Conservation (phyloP, 2,888 invertebrate genomes). For the Geotrupes spiniger region DNA sequence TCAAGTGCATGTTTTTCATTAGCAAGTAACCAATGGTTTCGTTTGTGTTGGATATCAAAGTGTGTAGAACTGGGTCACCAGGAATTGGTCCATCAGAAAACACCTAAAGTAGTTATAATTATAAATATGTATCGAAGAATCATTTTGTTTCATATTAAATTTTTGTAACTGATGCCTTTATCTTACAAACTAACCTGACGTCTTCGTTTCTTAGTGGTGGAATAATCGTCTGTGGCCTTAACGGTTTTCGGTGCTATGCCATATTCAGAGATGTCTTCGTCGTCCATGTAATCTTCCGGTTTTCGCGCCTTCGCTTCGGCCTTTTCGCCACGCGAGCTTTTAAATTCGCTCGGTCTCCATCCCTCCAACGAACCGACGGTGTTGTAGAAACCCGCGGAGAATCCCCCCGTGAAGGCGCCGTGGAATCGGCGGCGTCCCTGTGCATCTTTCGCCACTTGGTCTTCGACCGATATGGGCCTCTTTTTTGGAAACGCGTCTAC, state of each 20-base stretch:
- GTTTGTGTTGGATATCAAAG: conserved; percentile 69
- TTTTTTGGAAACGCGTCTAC: conserved; percentile 77
- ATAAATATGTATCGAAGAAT: background rate
- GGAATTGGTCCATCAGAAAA: conserved; percentile 50
- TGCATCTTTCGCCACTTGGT: conserved; percentile 87
- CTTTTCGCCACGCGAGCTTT: conserved; percentile 79
- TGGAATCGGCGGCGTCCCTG: conserved; percentile 91
- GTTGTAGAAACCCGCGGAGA: conserved; percentile 97
- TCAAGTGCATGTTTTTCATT: conserved; percentile 90
- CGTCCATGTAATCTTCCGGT: conserved; percentile 97
- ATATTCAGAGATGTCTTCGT: conserved; percentile 91
- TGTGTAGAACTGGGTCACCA: conserved; percentile 69
- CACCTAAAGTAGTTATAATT: conserved; percentile 26
- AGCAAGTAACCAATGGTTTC: conserved; percentile 86
- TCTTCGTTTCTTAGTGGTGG: conserved; percentile 51
- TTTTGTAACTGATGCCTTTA: too few relatives aligned
- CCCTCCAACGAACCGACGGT: conserved; percentile 95
- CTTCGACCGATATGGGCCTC: conserved; percentile 74
- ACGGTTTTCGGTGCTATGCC: conserved; percentile 91
- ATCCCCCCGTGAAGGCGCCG: conserved; percentile 97
- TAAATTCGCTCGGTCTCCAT: conserved; percentile 88
- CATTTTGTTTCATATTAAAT: too few relatives aligned
- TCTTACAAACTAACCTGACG: conserved; percentile 29
- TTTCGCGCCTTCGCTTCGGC: conserved; percentile 51
- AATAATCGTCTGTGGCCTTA: conserved; percentile 76